phyloP scores from a whole-genome alignment of 2,113 vertebrate species.

The Zeus faber region DNA sequence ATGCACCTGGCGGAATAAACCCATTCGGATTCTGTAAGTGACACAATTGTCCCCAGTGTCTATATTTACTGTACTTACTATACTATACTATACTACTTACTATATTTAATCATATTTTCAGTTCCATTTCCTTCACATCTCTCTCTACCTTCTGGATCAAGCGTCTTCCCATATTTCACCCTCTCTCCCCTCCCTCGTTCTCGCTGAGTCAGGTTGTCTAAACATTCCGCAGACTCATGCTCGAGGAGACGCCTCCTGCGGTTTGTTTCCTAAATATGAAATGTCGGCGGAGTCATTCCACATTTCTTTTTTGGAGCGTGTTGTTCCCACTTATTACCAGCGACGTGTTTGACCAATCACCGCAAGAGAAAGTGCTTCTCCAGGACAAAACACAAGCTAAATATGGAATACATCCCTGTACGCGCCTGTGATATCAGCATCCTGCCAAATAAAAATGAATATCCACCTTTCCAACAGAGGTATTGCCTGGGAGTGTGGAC shows the following conservation, averaged over 20 bases:
- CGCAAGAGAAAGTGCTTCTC: conserved; percentile 58
- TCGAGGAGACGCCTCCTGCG: conserved; percentile 7
- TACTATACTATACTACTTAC: too few relatives aligned
- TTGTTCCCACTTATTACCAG: conserved; percentile 28
- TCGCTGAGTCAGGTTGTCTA: conserved; percentile 5
- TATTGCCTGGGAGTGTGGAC: conserved; percentile 83
- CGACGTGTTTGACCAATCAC: conserved; percentile 58
- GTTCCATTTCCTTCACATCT: too few relatives aligned
- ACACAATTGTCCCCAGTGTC: too few relatives aligned
- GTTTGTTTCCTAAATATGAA: conserved; percentile 8
- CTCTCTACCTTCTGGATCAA: too few relatives aligned
- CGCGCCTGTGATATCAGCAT: conserved; percentile 77
- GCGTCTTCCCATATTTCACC: too few relatives aligned
- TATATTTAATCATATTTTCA: too few relatives aligned
- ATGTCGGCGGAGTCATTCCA: conserved; percentile 22
- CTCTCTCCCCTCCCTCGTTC: too few relatives aligned
- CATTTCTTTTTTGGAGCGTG: conserved; percentile 12
- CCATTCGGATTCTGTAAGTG: too few relatives aligned
- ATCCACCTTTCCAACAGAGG: conserved; percentile 81
- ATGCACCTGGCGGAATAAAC: too few relatives aligned
- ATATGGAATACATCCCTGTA: conserved; percentile 76
- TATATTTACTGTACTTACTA: too few relatives aligned
- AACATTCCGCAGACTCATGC: not conserved
- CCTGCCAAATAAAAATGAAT: conserved; percentile 83
- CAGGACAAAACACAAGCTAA: conserved; percentile 68